Evolutionary conservation across 2,113 vertebrate species (phyloP), one percentile per base, ranked within the genome.

Genomic region (Ailurus styani): DNA sequence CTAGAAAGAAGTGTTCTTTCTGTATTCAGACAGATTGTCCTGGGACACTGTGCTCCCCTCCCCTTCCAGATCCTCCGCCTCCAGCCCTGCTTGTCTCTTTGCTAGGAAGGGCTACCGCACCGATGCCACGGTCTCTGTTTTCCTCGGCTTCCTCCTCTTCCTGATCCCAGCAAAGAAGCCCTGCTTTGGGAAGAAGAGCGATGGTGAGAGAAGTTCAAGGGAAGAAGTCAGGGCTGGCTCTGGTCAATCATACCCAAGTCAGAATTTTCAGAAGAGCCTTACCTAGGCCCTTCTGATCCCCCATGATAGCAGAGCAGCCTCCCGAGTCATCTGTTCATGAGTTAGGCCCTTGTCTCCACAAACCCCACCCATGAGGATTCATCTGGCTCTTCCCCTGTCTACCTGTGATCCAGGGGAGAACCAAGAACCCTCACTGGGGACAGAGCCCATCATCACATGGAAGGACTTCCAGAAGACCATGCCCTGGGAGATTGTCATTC

Each of bases 401-500:
- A 73, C 10, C 91, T 95, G 88, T 96, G 27, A 86, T 77, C 18
- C 9, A 99, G 99, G 86, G 93, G 85, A 96, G 1, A 91, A 37
- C 47, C 47, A 9, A n/a, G 98, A 98, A 98, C 14, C 97, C 98
- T 90, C 40, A 64, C 97, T 0, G 45, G 95, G 17, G 98, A 57
- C 98, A 54, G 99, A 99, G 68, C 99, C 99, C 13, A 99, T 99
- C 98, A 99, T 99, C 97, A 99, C 99, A 0, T 99, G 99, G 99
- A 99, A 99, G 96, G 99, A 99, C 98, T 99, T 99, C 96, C 99
- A 99, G 99, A 99, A 98, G 97, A 99, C 99, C 89, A 99, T 99
- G 99, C 99, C 99, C 7, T 99, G 99, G 99, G 99, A 99, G 98
- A 99, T 99, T 5, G 99, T 99, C 72, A 99, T 99, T 94, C 98